Evolutionary conservation across 2,888 invertebrate species (phyloP), one percentile per base, ranked within the genome.

Genomic region (Venustoraphidia nigricollis): DNA sequence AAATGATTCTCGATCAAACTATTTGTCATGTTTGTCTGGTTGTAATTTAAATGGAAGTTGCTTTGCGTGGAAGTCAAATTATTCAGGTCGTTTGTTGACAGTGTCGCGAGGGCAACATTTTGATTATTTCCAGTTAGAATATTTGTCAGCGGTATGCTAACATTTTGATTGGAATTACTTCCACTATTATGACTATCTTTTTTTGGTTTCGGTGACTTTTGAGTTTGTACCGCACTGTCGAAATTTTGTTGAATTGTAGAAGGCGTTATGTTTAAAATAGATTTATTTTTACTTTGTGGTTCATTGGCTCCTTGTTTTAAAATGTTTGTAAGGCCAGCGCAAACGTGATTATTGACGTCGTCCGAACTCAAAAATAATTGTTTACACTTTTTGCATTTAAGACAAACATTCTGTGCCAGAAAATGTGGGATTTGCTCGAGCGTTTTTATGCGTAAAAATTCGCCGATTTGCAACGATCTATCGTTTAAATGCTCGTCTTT

Each of bases 1-100:
- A 45, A 45, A 36, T 45, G 45, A 37, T 45, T 45, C 10, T 45
- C 45, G 13, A 45, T 38, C 37, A 45, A 11, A 45, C 45, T 45
- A 14, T 45, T 45, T 8, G 45, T 45, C 36, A 45, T 14, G 38
- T 45, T 45, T 14, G 45, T 45, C 14, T 45, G 45, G 34, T 37
- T 45, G n/a, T 34, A 36, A 37, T 27, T 27, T 6, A 27, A 3
- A 6, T 27, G 27, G 27, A 27, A 27, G 27, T 27, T 27, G 27
- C 27, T 27, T 27, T 27, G 27, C 27, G 27, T 27, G 27, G 27
- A 27, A 27, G 27, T 27, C 5, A 27, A 6, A 27, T 27, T 27
- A 27, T 27, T 27, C 27, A 27, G 27, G 6, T 27, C 27, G 27
- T 38, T 38, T 10, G 17, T 41, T 13, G 14, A 14, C 2, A 27